phyloP scores from a whole-genome alignment of 2,888 invertebrate genomes.

The Sussaba pulchella region DNA sequence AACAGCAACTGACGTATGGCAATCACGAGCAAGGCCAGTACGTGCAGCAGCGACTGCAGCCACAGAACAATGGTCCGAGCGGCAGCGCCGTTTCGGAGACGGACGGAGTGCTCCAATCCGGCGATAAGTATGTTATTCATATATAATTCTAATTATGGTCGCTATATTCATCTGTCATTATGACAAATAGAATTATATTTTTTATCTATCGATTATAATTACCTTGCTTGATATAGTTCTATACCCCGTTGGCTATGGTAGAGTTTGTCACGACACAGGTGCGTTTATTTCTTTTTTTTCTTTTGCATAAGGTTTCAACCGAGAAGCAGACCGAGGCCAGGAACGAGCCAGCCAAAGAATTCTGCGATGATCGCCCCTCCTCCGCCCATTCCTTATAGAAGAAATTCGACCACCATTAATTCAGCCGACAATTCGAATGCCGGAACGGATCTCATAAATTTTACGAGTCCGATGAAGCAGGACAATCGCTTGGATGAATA shows the following conservation, averaged over 20 bases:
- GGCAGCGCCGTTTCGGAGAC: slow-evolving; percentile 73
- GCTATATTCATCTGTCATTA: neutral
- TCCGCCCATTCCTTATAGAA: slow-evolving; percentile 81
- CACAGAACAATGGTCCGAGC: slow-evolving; percentile 63
- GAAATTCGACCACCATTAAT: slow-evolving; percentile 80
- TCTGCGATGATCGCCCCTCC: slow-evolving; percentile 85
- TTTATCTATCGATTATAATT: no score
- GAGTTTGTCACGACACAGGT: neutral
- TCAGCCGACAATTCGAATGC: slow-evolving; percentile 74
- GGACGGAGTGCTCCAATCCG: slow-evolving; percentile 70
- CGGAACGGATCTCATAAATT: slow-evolving; percentile 81
- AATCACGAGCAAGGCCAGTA: slow-evolving; percentile 70
- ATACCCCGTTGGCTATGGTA: neutral
- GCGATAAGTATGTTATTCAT: slow-evolving; percentile 76
- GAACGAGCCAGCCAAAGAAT: slow-evolving; percentile 84
- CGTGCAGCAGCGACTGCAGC: slow-evolving; percentile 30
- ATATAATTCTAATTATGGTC: neutral
- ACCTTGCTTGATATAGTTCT: no score
- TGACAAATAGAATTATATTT: neutral
- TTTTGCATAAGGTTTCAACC: slow-evolving; percentile 84
- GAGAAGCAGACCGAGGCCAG: slow-evolving; percentile 87
- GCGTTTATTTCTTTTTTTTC: no score
- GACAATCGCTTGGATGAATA: slow-evolving; percentile 79
- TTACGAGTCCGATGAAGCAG: slow-evolving; percentile 82
- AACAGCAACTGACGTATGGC: slow-evolving; percentile 83